Evolutionary conservation across 30 jellyfish, hydroid and myxozoan genomes (phyloP).

Genomic region (Cassiopea andromeda): DNA sequence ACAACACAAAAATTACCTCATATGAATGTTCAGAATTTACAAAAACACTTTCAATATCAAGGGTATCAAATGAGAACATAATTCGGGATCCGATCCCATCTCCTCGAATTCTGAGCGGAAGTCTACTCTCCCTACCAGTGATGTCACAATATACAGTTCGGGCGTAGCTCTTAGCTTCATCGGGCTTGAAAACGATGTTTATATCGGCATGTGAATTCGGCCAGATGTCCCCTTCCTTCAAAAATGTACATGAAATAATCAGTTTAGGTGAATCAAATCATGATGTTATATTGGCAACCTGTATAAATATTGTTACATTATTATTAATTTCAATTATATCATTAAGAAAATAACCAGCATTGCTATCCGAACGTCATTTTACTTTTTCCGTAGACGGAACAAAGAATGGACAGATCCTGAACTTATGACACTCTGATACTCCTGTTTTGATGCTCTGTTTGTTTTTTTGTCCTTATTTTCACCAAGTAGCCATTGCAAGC

Average conservation of each 20-base stretch:
- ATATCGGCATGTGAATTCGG: slow-evolving; percentile 93
- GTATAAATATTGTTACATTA: too few species aligned
- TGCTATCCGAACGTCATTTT: too few species aligned
- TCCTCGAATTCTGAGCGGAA: slow-evolving; percentile 91
- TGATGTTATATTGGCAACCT: too few species aligned
- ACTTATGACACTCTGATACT: too few species aligned
- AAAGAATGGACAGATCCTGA: too few species aligned
- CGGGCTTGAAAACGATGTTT: slow-evolving; percentile 89
- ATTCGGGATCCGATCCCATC: slow-evolving; percentile 95
- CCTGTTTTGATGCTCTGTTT: too few species aligned
- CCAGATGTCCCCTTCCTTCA: slow-evolving; percentile 99
- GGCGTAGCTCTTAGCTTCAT: slow-evolving; percentile 83
- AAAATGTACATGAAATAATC: not conserved
- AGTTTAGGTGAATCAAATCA: not conserved
- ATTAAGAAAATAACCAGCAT: too few species aligned
- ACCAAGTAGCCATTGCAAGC: too few species aligned
- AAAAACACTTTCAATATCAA: slow-evolving; percentile 90
- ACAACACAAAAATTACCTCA: slow-evolving; percentile 74
- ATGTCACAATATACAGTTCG: slow-evolving; percentile 93
- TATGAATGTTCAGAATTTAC: slow-evolving; percentile 90
- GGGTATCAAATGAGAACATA: slow-evolving; percentile 84
- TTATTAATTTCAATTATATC: too few species aligned
- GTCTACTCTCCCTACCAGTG: slow-evolving; percentile 94
- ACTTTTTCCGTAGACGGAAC: too few species aligned
- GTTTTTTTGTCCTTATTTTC: too few species aligned